Percentiles rank a stretch among this genome's conserved stretches.
Evolutionary conservation across 2,113 vertebrate species (phyloP).

Genomic region (Dicentrarchus labrax): DNA sequence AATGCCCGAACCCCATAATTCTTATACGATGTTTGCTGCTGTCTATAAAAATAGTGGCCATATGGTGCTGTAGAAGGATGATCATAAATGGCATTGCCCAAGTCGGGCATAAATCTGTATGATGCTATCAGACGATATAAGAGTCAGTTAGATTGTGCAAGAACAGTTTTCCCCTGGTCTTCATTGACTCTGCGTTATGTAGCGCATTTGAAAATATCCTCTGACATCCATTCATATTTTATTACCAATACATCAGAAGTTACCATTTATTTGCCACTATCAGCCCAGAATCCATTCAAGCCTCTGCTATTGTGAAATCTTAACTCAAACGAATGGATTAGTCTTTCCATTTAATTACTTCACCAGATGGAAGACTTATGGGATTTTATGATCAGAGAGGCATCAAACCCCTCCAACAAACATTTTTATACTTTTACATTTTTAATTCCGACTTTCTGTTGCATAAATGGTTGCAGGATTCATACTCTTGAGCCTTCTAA

Average conservation of each 20-base stretch:
- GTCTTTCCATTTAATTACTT: slow-evolving; percentile 5
- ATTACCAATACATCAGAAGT: slow-evolving; percentile 9
- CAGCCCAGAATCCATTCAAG: slow-evolving; percentile 5
- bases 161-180: not conserved
- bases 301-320: slow-evolving; percentile 7
- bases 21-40: slow-evolving; percentile 6
- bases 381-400: slow-evolving; percentile 11
- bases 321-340: not conserved
- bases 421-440: slow-evolving; percentile 14
- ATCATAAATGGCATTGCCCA: slow-evolving; percentile 11
- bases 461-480: not conserved
- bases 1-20: not conserved
- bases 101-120: slow-evolving; percentile 9
- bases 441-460: slow-evolving; percentile 5
- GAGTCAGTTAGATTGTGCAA: not conserved
- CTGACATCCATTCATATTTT: slow-evolving; percentile 17
- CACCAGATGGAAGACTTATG: not conserved
- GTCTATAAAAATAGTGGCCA: not conserved
- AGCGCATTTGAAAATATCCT: not conserved
- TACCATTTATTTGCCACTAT: not conserved
- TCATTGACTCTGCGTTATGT: slow-evolving; percentile 13
- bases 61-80: slow-evolving; percentile 3
- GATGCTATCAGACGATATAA: not conserved
- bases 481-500: not conserved
- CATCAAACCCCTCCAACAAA: not conserved